Conservation (phyloP, 2,797 vertebrate species). For the Pangasius djambal region DNA sequence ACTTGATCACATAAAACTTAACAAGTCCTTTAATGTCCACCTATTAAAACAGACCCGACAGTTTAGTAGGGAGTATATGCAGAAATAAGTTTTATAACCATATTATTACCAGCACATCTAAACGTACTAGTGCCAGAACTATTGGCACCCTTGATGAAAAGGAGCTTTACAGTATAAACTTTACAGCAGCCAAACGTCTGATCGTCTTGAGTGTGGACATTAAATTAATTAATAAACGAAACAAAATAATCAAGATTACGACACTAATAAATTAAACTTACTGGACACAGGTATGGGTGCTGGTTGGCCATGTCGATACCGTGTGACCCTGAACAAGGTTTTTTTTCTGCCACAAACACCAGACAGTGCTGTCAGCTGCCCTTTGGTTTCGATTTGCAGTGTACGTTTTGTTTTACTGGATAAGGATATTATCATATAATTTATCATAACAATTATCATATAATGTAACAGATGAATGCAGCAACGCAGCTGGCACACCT, state of each 20-base stretch:
- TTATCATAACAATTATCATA: too few species aligned
- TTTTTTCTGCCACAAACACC: background rate
- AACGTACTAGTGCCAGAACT: background rate
- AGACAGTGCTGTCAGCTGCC: background rate
- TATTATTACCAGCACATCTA: background rate
- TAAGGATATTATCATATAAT: background rate
- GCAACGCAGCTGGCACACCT: background rate
- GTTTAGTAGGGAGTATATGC: background rate
- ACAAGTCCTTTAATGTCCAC: background rate
- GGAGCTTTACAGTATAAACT: background rate
- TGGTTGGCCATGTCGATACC: constrained; percentile 26
- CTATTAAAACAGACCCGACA: background rate
- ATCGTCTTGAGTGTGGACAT: background rate
- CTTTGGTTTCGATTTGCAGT: background rate
- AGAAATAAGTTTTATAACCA: background rate
- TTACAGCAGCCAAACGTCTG: background rate
- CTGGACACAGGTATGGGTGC: constrained; percentile 35
- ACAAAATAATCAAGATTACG: background rate
- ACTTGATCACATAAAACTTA: background rate
- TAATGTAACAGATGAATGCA: too few species aligned
- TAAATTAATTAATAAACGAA: background rate
- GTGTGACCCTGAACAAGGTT: background rate
- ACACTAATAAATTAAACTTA: constrained; percentile 7
- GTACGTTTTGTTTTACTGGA: background rate
- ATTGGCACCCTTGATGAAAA: background rate